Conservation (phyloP, 2,888 invertebrate genomes). For the Dasysyrphus albostriatus region DNA sequence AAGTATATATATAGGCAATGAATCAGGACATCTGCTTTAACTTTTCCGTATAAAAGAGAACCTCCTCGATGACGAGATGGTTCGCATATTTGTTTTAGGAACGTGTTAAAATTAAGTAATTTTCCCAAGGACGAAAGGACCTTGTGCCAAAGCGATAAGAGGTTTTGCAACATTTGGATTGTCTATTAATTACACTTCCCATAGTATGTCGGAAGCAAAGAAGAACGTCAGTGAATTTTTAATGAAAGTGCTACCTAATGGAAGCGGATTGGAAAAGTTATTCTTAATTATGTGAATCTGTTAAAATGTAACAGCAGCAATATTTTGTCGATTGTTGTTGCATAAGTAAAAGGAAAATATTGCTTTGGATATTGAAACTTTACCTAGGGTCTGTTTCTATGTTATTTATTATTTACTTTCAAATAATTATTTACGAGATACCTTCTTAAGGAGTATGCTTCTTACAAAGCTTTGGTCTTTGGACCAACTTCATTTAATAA, state of each 20-base stretch:
- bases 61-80: not conserved
- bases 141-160: conserved; percentile 5
- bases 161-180: conserved; percentile 21
- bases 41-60: not conserved
- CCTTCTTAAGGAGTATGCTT: not conserved
- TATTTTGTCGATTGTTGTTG: not conserved
- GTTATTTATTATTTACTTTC: not conserved
- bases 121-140: not conserved
- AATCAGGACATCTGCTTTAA: conserved; percentile 27
- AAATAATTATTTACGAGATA: not conserved
- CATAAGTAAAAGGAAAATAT: not conserved
- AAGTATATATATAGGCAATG: conserved; percentile 29
- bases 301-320: not conserved
- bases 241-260: conserved; percentile 24
- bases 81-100: conserved; percentile 22
- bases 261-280: conserved; percentile 13
- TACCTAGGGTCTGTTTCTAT: not conserved
- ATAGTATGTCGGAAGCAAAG: not conserved
- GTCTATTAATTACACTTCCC: conserved; percentile 18
- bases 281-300: conserved; percentile 18
- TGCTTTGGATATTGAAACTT: not conserved
- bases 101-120: conserved; percentile 29
- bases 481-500: not conserved
- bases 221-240: conserved; percentile 24
- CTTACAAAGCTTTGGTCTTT: not conserved